Conservation (phyloP, 2,797 vertebrate genomes). For the Anableps anableps region DNA sequence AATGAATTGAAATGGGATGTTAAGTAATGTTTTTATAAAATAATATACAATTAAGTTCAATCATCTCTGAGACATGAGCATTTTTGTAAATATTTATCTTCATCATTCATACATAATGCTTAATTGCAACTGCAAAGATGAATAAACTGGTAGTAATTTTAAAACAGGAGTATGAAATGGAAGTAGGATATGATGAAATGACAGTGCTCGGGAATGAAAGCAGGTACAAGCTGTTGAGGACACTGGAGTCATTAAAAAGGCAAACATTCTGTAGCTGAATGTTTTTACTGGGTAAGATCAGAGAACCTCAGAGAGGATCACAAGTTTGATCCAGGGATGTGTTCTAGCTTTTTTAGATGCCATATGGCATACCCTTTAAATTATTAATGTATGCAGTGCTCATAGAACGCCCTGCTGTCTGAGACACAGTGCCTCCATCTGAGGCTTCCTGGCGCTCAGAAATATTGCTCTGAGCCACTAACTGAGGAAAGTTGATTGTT, state of each 20-base stretch:
- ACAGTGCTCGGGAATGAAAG: no score
- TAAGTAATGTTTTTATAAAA: background rate
- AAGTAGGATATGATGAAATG: background rate
- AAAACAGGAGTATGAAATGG: background rate
- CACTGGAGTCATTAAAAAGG: background rate
- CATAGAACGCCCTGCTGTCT: background rate
- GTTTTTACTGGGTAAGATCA: no score
- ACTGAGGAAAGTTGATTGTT: background rate
- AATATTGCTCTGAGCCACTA: background rate
- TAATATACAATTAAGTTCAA: background rate
- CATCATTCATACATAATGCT: background rate
- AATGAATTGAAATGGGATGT: no score
- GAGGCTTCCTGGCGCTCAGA: background rate
- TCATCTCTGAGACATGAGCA: no score
- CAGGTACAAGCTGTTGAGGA: no score
- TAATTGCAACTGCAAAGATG: background rate
- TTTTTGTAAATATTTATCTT: no score
- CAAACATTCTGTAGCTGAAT: background rate
- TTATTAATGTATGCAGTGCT: no score
- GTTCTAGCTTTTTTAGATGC: no score
- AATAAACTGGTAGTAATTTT: background rate
- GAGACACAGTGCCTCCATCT: background rate
- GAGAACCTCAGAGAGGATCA: no score
- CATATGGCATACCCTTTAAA: no score
- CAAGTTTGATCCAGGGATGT: no score